Conservation (phyloP, 2,797 vertebrate species). For the Melopsittacus undulatus region DNA sequence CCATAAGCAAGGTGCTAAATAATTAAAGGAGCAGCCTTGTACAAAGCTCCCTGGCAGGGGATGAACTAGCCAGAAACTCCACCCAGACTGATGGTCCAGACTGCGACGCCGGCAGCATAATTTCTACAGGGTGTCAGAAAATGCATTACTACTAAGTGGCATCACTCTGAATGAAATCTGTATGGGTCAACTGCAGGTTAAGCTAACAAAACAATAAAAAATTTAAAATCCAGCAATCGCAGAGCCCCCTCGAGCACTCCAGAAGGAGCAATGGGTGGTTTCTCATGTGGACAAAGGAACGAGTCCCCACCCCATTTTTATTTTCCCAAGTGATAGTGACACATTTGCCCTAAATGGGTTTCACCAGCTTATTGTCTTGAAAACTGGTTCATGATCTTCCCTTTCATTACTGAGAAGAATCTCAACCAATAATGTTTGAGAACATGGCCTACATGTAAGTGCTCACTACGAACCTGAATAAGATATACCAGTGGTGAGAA, state of each 20-base stretch:
- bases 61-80: not conserved
- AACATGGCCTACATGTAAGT: not conserved
- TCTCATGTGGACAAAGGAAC: constrained; percentile 24
- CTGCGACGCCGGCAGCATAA: not conserved
- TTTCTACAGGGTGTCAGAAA: constrained; percentile 73
- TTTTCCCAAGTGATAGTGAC: not conserved
- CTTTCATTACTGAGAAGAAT: not conserved
- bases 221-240: constrained; percentile 82
- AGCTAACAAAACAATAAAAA: constrained; percentile 89
- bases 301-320: not conserved
- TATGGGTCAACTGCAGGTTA: constrained; percentile 88
- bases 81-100: not conserved
- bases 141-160: constrained; percentile 67
- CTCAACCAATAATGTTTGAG: not conserved
- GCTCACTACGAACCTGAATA: not conserved
- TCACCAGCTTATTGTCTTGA: not conserved
- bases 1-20: constrained; percentile 67
- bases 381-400: not conserved
- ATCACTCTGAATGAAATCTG: constrained; percentile 70
- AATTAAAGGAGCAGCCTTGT: constrained; percentile 68
- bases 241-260: constrained; percentile 67
- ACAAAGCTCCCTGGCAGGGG: constrained; percentile 1
- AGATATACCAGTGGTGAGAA: not conserved
- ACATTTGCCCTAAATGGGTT: not conserved
- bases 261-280: constrained; percentile 42